Base-by-base conservation (phyloP, 1,140 invertebrate genomes). In the Anoplophora glabripennis region DNA sequence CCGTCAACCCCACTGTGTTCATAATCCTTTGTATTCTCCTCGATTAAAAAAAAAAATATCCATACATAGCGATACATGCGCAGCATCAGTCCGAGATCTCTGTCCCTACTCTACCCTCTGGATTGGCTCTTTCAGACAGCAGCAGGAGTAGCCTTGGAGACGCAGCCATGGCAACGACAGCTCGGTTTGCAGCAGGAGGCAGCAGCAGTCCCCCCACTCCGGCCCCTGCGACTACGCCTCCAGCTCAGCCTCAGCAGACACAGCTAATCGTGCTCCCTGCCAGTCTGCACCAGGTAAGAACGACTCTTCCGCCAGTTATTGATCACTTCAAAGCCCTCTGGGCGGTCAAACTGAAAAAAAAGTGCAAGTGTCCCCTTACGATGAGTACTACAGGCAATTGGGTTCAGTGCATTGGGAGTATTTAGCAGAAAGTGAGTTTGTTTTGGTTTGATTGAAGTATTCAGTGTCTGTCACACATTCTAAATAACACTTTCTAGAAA, bases 191-290 rank as follows among this genome's bases (percentile, higher is more conserved):
- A 66, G 63, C 72, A 55, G 70, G 68, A 64, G 70, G 70, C 49
- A 66, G 68, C 66, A 72, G 67, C 64, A 70, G 67, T 59, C 70
- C 73, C 61, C 72, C 74, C 53, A 72, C 74, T 44, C 71, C 73
- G 47, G 65, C 72, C 21, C 69, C 74, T 48, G 72, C 72, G 37
- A 71, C 71, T 38, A 71, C 70, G 56, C 72, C 73, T 57, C 71
- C 74, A 48, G 66, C 63, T 36, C 74, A 71, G 62, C 53, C 67
- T 57, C 67, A 72, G 58, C 64, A 72, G 45, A 72, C 74, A 33
- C 72, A 74, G 66, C 71, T 76, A 44, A 76, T 76, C 64, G 74
- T 76, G 35, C 65, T 76, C 51, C 74, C 74, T 63, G 74, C 74
- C 62, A 74, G 73, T 72, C 60, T 76, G 56, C 72, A 75, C 67